Conservation (phyloP, 2,888 invertebrate species). For the Torymus aiolomorphi region DNA sequence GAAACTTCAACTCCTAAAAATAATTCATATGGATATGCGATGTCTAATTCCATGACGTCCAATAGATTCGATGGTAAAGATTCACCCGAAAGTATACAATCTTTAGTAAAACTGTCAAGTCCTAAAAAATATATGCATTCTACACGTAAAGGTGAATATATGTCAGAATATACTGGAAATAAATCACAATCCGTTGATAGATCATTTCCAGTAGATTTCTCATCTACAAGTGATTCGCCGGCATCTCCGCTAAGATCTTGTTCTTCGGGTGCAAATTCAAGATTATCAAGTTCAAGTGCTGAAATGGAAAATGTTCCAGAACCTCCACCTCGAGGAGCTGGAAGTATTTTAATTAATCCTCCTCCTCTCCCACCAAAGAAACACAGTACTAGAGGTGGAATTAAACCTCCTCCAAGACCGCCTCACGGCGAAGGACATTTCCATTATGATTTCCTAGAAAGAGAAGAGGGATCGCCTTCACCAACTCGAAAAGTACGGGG, state of each 20-base stretch:
- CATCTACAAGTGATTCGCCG: constrained; percentile 66
- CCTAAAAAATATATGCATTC: constrained; percentile 72
- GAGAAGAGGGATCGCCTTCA: constrained; percentile 73
- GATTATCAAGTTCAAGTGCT: constrained; percentile 71
- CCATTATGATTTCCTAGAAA: constrained; percentile 78
- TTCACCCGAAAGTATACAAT: constrained; percentile 65
- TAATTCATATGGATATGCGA: constrained; percentile 60
- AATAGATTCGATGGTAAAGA: constrained; percentile 47
- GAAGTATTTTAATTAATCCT: constrained; percentile 81
- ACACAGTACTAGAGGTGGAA: constrained; percentile 78
- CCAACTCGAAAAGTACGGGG: constrained; percentile 62
- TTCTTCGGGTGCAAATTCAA: constrained; percentile 70
- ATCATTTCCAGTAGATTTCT: constrained; percentile 71
- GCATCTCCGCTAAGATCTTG: constrained; percentile 70
- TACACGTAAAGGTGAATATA: constrained; percentile 65
- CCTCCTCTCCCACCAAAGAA: constrained; percentile 86
- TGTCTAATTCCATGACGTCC: constrained; percentile 49
- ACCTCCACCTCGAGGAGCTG: constrained; percentile 83
- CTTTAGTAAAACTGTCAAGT: constrained; percentile 72
- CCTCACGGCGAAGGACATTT: constrained; percentile 77
- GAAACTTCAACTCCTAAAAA: constrained; percentile 73
- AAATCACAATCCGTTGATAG: constrained; percentile 67
- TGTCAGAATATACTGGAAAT: constrained; percentile 64
- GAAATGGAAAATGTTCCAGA: constrained; percentile 78
- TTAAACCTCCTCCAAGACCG: constrained; percentile 77